Evolutionary conservation across 2,113 vertebrate genomes (phyloP).

Genomic region (Anguilla japonica): DNA sequence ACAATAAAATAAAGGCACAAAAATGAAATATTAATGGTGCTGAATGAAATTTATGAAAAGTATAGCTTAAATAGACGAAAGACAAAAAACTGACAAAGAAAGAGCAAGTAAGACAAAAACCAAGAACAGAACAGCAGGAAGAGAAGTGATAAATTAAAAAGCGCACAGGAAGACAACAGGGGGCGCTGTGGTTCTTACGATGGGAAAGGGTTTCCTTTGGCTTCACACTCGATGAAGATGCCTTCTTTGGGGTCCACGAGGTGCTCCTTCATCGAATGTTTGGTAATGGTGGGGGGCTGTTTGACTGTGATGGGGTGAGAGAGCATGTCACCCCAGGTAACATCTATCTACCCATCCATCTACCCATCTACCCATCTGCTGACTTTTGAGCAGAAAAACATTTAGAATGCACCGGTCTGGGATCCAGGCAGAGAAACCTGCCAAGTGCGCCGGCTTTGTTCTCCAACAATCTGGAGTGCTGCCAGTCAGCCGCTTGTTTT

Average conservation of each 20-base stretch:
- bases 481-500: too few relatives aligned
- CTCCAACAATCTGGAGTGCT: too few relatives aligned
- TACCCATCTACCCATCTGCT: not conserved
- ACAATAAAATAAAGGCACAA: not conserved
- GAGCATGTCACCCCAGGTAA: not conserved
- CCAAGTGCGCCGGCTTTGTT: too few relatives aligned
- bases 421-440: too few relatives aligned
- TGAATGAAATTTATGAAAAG: not conserved
- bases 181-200: conserved; percentile 73
- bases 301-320: conserved; percentile 70
- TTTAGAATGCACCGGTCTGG: too few relatives aligned
- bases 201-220: conserved; percentile 88
- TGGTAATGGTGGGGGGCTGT: conserved; percentile 93
- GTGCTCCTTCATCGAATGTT: conserved; percentile 90
- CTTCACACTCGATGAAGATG: conserved; percentile 93
- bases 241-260: conserved; percentile 93
- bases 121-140: not conserved
- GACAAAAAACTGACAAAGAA: not conserved
- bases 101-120: not conserved
- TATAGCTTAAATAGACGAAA: not conserved
- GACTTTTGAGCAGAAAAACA: not conserved
- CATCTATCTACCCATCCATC: not conserved
- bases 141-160: not conserved
- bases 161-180: not conserved
- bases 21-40: not conserved